Evolutionary conservation across 1,140 invertebrate genomes (phyloP).

Genomic region (Druon quercuslanigerum): DNA sequence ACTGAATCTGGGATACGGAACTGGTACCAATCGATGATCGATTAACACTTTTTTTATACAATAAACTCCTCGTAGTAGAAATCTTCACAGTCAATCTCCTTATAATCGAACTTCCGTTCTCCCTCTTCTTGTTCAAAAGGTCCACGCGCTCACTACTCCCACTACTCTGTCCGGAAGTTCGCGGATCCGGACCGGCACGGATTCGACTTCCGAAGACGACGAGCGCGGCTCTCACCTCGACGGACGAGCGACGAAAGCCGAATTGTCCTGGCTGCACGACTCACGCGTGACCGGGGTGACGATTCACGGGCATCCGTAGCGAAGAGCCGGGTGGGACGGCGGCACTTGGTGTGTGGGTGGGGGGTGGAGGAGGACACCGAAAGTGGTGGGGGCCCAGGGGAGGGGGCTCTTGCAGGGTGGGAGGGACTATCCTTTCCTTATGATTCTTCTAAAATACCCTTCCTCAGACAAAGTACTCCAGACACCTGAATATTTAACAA

Average conservation of each 20-base stretch:
- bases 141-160: constrained; percentile 4
- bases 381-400: neutral
- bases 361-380: constrained; percentile 39
- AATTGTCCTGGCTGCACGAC: constrained; percentile 56
- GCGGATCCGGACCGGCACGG: constrained; percentile 15
- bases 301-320: constrained; percentile 53
- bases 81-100: no score
- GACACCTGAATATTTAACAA: no score
- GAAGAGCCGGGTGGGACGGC: constrained; percentile 47
- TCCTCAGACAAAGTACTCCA: neutral
- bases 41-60: neutral
- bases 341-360: constrained; percentile 47
- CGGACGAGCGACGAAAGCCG: constrained; percentile 54
- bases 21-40: neutral
- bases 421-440: constrained; percentile 24
- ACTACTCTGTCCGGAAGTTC: constrained; percentile 22
- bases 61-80: neutral
- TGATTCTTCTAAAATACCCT: neutral
- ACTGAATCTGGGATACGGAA: neutral
- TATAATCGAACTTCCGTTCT: neutral
- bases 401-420: neutral
- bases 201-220: constrained; percentile 37
- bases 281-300: constrained; percentile 63
- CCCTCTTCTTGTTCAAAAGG: neutral
- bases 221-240: constrained; percentile 45